phyloP scores from a whole-genome alignment of 2,113 vertebrate species.

The Pelecanus crispus region DNA sequence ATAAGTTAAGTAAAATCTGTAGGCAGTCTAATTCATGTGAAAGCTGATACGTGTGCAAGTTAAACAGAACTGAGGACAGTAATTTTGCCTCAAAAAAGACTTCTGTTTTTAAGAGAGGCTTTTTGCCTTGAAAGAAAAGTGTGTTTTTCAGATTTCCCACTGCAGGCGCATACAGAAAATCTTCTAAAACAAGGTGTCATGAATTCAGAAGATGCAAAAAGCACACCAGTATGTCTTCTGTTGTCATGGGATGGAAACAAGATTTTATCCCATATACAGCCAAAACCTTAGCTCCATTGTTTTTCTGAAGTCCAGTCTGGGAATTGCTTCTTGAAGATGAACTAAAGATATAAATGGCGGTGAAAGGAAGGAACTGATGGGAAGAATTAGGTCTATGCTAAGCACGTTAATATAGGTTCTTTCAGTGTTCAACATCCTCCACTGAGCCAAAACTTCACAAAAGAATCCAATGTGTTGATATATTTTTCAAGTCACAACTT shows the following conservation, averaged over 20 bases:
- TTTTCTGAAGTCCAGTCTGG: neutral
- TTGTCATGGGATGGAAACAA: neutral
- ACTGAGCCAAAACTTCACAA: neutral
- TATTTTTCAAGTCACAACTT: neutral
- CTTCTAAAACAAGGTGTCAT: neutral
- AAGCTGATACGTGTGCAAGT: neutral
- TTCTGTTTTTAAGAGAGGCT: neutral
- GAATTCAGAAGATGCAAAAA: neutral
- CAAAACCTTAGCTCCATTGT: neutral
- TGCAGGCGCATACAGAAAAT: neutral
- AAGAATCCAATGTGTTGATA: neutral
- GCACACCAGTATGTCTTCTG: neutral
- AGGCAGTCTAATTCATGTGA: neutral
- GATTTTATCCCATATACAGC: neutral
- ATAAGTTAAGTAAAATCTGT: neutral
- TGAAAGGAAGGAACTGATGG: neutral
- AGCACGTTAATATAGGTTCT: neutral
- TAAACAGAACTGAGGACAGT: neutral
- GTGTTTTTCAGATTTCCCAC: neutral
- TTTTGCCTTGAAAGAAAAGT: neutral
- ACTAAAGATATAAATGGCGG: neutral
- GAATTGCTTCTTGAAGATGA: neutral
- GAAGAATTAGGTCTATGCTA: neutral
- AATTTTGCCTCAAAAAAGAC: neutral
- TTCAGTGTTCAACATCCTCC: neutral